These are phyloP conservation scores for Triplophysa dalaica DNA, from an alignment of 2,113 vertebrate species.

Conservation along the genomic window DNA sequence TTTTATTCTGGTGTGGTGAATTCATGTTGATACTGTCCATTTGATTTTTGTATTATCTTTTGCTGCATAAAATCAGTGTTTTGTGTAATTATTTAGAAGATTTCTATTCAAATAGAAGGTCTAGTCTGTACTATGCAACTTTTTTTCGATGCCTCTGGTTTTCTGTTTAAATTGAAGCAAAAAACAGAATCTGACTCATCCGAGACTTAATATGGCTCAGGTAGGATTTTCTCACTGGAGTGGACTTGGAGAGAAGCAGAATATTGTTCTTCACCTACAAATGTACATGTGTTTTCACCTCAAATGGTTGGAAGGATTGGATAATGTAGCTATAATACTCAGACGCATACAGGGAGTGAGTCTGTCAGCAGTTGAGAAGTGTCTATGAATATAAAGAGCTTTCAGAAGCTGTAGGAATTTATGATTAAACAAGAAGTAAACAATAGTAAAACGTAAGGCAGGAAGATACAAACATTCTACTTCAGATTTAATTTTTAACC, in stretches of 20 bases:
- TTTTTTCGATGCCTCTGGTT: not conserved
- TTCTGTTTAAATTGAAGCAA: not conserved
- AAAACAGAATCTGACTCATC: constrained; percentile 1
- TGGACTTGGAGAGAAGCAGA: not conserved
- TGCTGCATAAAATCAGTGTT: too few species aligned
- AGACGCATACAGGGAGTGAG: not conserved
- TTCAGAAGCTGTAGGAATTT: constrained; percentile 26
- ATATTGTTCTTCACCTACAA: constrained; percentile 1
- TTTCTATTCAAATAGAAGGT: too few species aligned
- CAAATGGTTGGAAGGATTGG: constrained; percentile 30
- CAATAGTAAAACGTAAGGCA: too few species aligned
- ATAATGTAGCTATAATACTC: constrained; percentile 17
- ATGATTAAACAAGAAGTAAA: not conserved
- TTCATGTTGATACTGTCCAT: too few species aligned
- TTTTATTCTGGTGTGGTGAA: not conserved
- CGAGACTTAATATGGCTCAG: not conserved
- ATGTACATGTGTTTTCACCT: not conserved
- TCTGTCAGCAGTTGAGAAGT: not conserved
- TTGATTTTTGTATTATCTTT: too few species aligned
- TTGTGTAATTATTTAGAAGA: too few species aligned
- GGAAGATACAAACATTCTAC: not conserved
- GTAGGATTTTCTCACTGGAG: not conserved
- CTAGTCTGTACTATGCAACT: too few species aligned
- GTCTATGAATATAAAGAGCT: not conserved
- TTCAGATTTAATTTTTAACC: constrained; percentile 20